Evolutionary conservation across 2,888 invertebrate species (phyloP), one percentile per base, ranked within the genome.

Genomic region (Dicyrtoma fusca): DNA sequence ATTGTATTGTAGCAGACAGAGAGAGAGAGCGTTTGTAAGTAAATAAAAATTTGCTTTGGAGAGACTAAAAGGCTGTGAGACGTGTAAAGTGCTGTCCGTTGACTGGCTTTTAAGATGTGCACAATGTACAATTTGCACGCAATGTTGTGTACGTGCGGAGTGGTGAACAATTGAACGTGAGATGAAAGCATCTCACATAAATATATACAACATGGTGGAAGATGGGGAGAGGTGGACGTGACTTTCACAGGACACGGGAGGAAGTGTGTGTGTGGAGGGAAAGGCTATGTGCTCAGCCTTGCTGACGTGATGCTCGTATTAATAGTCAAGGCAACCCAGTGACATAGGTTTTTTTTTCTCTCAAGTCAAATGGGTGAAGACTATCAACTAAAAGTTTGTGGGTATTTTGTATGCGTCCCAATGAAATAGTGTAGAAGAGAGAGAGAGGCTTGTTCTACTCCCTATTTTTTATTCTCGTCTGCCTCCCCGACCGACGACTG

Each of bases 121-220:
- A 34, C 51, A 49, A 25, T 65, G 65, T 64, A 65, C 65, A 34
- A 65, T 65, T 65, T 25, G 65, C 65, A 65, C 65, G 65, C 65
- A 53, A 42, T 51, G 47, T 49, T 65, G 26, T 65, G 69, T 71
- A 71, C 70, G 70, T 71, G 70, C 69, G n/a, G 70, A 53, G 53
- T 53, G 65, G 19, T 26, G 65, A 71, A 71, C 70, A 71, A 71
- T 71, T 71, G 70, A 42, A 71, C 70, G 70, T 71, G 70, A 71
- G 70, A 53, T 62, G 69, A 69, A 69, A 69, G 26, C 69, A 21
- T 21, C 59, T 68, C 65, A 65, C 65, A 65, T 65, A 53, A 65
- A 65, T 65, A 65, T 53, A 65, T 65, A 65, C 65, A 61, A 42
- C 42, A 21, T 21, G 53, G 45, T 8, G 14, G 51, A 53, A 21